Base-by-base conservation (phyloP, 2,797 vertebrate genomes). In the Acipenser ruthenus region DNA sequence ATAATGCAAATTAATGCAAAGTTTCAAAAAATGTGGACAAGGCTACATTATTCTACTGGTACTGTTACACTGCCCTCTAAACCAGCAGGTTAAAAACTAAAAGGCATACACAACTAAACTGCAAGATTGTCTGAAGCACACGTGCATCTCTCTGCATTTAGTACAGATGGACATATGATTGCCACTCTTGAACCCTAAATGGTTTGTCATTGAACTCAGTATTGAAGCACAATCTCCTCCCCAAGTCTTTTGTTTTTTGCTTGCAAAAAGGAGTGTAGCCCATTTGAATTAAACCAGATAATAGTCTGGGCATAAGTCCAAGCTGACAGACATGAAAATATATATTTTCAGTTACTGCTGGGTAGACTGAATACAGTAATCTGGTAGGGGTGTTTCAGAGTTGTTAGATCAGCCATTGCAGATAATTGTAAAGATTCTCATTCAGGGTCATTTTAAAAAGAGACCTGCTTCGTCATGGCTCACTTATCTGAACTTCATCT, bases 261-360 rank as follows among this genome's bases (percentile, higher is more conserved):
- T 7, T 55, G 9, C 10, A n/a, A 55, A 55, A 55, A 55, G 53
- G 53, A 55, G 9, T 55, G 53, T 10, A 55, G 53, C 9, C 6
- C n/a, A 55, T 55, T 55, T 55, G 53, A 55, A 55, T 55, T 10
- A 55, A 55, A 10, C 53, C 9, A 55, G 53, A 55, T 55, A 55
- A 55, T 55, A 7, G 53, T 55, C 53, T 55, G 53, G 53, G 53
- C 53, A 55, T 55, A 7, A n/a, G 10, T 55, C 53, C 53, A 55
- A 55, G n/a, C 53, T 55, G 18, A 18, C 18, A 18, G 52, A 55
- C 8, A 55, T 55, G 52, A 55, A 12, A 55, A 55, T 55, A 55
- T 55, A 55, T 55, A 55, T 55, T 55, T 55, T n/a, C 53, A 55
- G 53, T 55, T 55, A 55, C 53, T 55, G 53, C 4, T 55, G 53